phyloP scores from a whole-genome alignment of 2,797 vertebrate genomes.

The Acanthurus lineatus region DNA sequence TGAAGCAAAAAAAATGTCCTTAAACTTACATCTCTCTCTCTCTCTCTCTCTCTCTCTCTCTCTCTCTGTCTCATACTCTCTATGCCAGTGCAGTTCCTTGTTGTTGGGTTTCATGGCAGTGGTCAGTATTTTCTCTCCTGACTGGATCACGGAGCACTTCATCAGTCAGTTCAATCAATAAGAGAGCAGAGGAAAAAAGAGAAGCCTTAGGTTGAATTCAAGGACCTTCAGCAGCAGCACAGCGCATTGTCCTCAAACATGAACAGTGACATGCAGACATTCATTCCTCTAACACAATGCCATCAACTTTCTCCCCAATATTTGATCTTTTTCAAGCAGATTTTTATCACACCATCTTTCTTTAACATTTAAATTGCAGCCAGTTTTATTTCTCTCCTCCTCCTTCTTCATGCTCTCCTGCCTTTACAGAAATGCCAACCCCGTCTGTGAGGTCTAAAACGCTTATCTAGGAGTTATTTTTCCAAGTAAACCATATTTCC shows the following conservation, averaged over 20 bases:
- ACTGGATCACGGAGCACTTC: constrained; percentile 70
- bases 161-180: constrained; percentile 70
- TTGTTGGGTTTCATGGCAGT: constrained; percentile 41
- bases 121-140: constrained; percentile 63
- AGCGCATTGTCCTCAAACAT: constrained; percentile 24
- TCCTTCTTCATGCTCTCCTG: background rate
- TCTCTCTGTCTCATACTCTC: background rate
- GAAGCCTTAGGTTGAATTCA: constrained; percentile 39
- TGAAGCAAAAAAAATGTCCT: constrained; percentile 40
- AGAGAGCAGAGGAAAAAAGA: constrained; percentile 32
- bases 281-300: background rate
- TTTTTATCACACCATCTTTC: constrained; percentile 16
- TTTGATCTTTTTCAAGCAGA: constrained; percentile 18
- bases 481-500: constrained; percentile 41
- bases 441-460: constrained; percentile 9
- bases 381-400: constrained; percentile 1
- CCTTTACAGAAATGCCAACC: constrained; percentile 37
- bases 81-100: constrained; percentile 23
- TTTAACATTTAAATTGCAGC: constrained; percentile 10
- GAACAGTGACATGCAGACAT: background rate
- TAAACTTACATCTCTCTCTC: constrained; percentile 18
- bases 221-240: constrained; percentile 32
- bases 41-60: too few species aligned
- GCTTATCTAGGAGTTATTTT: constrained; percentile 42
- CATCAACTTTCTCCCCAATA: background rate